Evolutionary conservation across 2,888 invertebrate genomes (phyloP), one percentile per base, ranked within the genome.

Genomic region (Chirona hameri): DNA sequence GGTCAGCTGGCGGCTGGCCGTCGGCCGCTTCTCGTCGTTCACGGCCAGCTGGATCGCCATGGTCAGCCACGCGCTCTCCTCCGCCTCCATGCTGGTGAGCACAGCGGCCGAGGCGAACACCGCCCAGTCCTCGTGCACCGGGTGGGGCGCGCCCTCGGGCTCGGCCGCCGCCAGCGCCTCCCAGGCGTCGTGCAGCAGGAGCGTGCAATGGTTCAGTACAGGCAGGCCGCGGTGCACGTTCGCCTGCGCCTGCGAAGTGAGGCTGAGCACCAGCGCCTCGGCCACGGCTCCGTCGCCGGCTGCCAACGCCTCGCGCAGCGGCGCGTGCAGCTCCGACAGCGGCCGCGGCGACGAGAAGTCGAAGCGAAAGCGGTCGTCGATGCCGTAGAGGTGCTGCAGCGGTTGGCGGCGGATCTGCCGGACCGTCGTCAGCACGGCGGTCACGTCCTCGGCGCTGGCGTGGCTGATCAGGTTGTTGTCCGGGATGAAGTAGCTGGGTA

Each of bases 141-240:
- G 76, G 24, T 76, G 76, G 15, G 76, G 76, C 9, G 39, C 76
- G 39, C 76, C 15, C 76, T 76, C 76, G 76, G 24, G 39, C 31
- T 4, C 60, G n/a, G 27, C 69, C 29, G 69, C n/a, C 29, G 5
- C 9, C 76, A 76, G 76, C 39, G 76, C 76, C 46, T 76, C 21
- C 76, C 76, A 76, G 39, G 76, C 76, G 39, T 76, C 76, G 46
- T 24, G 76, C 76, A 76, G 39, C 76, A 76, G 76, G 39, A 24
- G 39, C 9, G 21, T 24, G 46, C 46, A 76, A 24, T 39, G 76
- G 9, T 18, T 18, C 24, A 21, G 21, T 9, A 24, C 46, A 24
- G 24, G 9, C 24, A 76, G 21, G 46, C 76, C 76, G 21, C 76
- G 39, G 46, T 9, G 76, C 24, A 46, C 39, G 24, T 39, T 39